Percentiles rank a stretch among this genome's conserved stretches.
phyloP scores from a whole-genome alignment of 2,888 invertebrate species.

The Polyommatus icarus region DNA sequence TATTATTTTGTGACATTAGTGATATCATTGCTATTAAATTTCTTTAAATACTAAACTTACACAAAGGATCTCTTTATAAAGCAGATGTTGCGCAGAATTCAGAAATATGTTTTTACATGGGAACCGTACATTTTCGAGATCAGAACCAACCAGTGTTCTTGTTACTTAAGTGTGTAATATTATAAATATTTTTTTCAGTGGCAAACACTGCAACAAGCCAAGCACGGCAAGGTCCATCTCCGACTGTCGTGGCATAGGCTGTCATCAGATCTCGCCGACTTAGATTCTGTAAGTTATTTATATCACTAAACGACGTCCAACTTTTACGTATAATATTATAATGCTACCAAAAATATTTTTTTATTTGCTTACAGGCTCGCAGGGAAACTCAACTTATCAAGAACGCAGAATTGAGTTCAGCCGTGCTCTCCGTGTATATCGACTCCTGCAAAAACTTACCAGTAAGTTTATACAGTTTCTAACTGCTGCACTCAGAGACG shows the following conservation, averaged over 20 bases:
- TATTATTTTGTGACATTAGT: too few species aligned
- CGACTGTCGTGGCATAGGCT: conserved; percentile 94
- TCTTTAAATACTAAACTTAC: too few species aligned
- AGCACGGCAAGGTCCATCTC: conserved; percentile 95
- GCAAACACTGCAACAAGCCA: conserved; percentile 96
- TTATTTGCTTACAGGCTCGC: conserved; percentile 78
- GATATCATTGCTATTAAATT: too few species aligned
- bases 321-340: background rate
- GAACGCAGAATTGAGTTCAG: conserved; percentile 87
- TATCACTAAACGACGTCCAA: too few species aligned
- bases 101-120: too few species aligned
- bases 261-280: conserved; percentile 84
- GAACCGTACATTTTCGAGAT: too few species aligned
- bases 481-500: background rate
- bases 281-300: conserved; percentile 84
- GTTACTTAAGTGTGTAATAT: background rate
- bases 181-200: conserved; percentile 85
- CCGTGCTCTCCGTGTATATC: conserved; percentile 91
- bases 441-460: conserved; percentile 96
- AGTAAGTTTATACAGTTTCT: conserved; percentile 79
- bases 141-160: too few species aligned
- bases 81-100: too few species aligned
- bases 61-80: too few species aligned
- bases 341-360: background rate
- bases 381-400: conserved; percentile 87